phyloP scores from a whole-genome alignment of 2,888 invertebrate genomes.

The Buathra laborator region DNA sequence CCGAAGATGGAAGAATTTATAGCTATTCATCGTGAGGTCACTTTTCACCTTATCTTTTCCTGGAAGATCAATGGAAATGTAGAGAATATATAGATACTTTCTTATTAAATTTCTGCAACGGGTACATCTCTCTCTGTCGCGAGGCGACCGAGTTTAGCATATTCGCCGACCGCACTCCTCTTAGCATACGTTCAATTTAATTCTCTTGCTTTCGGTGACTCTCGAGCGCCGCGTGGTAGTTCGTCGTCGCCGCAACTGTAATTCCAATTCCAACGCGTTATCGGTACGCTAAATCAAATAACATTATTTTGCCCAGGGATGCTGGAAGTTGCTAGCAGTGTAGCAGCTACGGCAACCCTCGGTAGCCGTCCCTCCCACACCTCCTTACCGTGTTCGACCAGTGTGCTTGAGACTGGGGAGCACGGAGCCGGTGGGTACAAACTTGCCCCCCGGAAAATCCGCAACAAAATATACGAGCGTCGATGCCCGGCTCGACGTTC shows the following conservation, averaged over 20 bases:
- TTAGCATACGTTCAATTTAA: slow-evolving; percentile 73
- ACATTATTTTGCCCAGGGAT: slow-evolving; percentile 72
- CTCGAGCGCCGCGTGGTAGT: slow-evolving; percentile 17
- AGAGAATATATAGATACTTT: neutral
- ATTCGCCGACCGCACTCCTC: slow-evolving; percentile 46
- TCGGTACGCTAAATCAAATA: slow-evolving; percentile 74
- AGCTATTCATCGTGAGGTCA: neutral
- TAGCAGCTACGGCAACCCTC: slow-evolving; percentile 10
- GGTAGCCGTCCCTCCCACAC: slow-evolving; percentile 30
- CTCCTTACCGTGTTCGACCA: slow-evolving; percentile 38
- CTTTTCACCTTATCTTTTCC: slow-evolving; percentile 1
- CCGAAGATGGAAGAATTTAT: neutral
- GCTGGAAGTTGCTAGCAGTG: slow-evolving; percentile 54
- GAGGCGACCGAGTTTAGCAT: slow-evolving; percentile 27
- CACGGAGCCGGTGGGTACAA: slow-evolving; percentile 39
- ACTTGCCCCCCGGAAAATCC: slow-evolving; percentile 69
- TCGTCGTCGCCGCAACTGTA: slow-evolving; percentile 41
- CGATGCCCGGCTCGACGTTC: slow-evolving; percentile 64
- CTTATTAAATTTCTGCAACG: slow-evolving; percentile 14
- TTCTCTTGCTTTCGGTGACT: slow-evolving; percentile 62
- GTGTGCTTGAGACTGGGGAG: slow-evolving; percentile 21
- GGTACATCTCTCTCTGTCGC: slow-evolving; percentile 16
- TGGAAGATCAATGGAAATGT: slow-evolving; percentile 11
- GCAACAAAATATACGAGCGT: slow-evolving; percentile 73
- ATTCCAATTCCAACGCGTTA: slow-evolving; percentile 64